A percentile compares a stretch with the other conserved stretches of the same genome.
Evolutionary conservation across 2,888 invertebrate species (phyloP).

Genomic region (Cheiracanthium punctorium): DNA sequence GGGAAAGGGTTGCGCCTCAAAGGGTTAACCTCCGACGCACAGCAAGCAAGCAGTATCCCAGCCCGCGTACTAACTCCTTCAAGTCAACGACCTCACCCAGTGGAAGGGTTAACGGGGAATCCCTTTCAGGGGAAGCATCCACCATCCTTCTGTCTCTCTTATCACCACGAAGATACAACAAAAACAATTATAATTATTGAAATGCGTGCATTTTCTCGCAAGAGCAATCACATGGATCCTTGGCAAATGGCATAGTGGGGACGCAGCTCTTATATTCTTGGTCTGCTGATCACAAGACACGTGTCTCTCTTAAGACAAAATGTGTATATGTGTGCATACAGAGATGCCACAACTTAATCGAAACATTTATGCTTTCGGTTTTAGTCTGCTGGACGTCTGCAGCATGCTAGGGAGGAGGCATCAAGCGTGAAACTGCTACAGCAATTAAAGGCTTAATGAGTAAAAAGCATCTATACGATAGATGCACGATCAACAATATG

Average conservation of each 20-base stretch:
- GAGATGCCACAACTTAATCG: background rate
- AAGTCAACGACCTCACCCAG: conserved; percentile 41
- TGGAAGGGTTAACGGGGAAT: conserved; percentile 58
- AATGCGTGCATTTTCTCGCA: conserved; percentile 55
- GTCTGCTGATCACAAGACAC: conserved; percentile 18
- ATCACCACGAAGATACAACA: background rate
- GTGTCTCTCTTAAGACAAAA: conserved; percentile 2
- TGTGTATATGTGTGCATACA: background rate
- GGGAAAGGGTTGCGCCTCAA: no score
- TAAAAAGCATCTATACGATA: no score
- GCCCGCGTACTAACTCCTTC: no score
- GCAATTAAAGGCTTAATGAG: no score
- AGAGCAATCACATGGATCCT: conserved; percentile 44
- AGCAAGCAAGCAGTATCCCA: no score
- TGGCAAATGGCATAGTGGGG: background rate
- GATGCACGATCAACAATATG: no score
- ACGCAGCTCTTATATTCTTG: background rate
- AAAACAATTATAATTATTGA: conserved; percentile 46
- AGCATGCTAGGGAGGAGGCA: no score
- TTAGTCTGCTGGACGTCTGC: background rate
- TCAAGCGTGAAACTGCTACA: no score
- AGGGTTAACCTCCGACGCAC: conserved; percentile 6
- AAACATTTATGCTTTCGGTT: background rate
- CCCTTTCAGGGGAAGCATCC: conserved; percentile 9
- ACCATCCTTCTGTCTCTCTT: background rate